Conservation (phyloP, 1,140 invertebrate genomes). For the Meloidogyne hapla region DNA sequence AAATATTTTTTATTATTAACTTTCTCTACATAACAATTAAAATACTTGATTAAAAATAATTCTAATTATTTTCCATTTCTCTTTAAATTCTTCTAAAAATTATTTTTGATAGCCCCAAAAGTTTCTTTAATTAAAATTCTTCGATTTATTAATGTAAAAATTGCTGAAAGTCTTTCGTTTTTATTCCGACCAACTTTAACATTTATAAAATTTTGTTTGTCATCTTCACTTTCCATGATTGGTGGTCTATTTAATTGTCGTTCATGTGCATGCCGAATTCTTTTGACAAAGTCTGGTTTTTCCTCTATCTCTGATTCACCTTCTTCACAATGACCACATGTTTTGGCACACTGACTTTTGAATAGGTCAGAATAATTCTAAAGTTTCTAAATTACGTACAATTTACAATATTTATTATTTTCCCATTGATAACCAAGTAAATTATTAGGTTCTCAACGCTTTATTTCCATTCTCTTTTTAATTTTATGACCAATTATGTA, state of each 20-base stretch:
- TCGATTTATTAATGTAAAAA: not conserved
- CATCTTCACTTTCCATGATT: not conserved
- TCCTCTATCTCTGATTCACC: not conserved
- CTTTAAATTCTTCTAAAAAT: too few relatives aligned
- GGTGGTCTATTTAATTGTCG: not conserved
- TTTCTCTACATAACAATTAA: too few relatives aligned
- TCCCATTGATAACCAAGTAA: too few relatives aligned
- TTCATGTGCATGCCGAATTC: not conserved
- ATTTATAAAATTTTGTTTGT: not conserved
- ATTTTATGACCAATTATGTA: not conserved
- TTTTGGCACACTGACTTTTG: slow-evolving; percentile 11
- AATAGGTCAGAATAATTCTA: slow-evolving; percentile 20
- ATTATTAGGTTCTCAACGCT: too few relatives aligned
- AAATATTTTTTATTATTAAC: too few relatives aligned
- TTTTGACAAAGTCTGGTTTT: not conserved
- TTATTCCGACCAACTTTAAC: not conserved
- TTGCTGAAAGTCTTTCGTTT: not conserved
- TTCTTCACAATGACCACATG: slow-evolving; percentile 3
- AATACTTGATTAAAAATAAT: too few relatives aligned
- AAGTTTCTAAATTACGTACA: too few relatives aligned
- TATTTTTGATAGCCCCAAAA: too few relatives aligned
- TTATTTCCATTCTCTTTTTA: not conserved
- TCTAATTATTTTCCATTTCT: too few relatives aligned
- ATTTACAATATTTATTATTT: too few relatives aligned
- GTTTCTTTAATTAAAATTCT: not conserved